Evolutionary conservation across 2,888 invertebrate genomes (phyloP).

Genomic region (Crematogaster levior): DNA sequence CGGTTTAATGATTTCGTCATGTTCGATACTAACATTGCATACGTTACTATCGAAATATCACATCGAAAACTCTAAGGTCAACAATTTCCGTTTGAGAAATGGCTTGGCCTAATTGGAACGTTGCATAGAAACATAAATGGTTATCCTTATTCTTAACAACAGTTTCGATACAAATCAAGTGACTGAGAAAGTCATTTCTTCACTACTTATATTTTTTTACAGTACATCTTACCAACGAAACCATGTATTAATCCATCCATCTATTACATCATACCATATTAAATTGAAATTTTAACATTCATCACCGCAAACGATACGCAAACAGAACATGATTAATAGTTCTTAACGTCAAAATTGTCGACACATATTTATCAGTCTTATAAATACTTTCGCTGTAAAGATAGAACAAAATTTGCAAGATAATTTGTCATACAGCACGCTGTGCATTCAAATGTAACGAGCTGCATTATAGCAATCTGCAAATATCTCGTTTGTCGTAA

Average conservation of each 20-base stretch:
- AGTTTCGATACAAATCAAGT: constrained; percentile 3
- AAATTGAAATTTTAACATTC: neutral
- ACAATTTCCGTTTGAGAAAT: constrained; percentile 22
- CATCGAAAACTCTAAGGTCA: constrained; percentile 7
- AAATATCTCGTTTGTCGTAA: neutral
- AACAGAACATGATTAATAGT: constrained; percentile 34
- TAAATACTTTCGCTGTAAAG: neutral
- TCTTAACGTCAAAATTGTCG: neutral
- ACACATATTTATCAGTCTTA: neutral
- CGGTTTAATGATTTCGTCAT: constrained; percentile 19
- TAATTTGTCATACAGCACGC: neutral
- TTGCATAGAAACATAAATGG: neutral
- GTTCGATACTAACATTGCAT: constrained; percentile 17
- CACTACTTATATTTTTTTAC: neutral
- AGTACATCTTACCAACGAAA: neutral
- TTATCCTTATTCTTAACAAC: neutral
- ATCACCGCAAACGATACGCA: constrained; percentile 4
- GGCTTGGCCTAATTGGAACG: constrained; percentile 25
- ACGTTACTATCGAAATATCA: constrained; percentile 39
- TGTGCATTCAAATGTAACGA: neutral
- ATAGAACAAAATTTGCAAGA: constrained; percentile 4
- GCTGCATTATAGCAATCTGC: neutral
- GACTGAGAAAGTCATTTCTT: neutral
- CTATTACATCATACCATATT: constrained; percentile 1
- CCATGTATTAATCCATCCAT: neutral